Evolutionary conservation across 2,797 vertebrate species (phyloP).

Genomic region (Amazona finschi): DNA sequence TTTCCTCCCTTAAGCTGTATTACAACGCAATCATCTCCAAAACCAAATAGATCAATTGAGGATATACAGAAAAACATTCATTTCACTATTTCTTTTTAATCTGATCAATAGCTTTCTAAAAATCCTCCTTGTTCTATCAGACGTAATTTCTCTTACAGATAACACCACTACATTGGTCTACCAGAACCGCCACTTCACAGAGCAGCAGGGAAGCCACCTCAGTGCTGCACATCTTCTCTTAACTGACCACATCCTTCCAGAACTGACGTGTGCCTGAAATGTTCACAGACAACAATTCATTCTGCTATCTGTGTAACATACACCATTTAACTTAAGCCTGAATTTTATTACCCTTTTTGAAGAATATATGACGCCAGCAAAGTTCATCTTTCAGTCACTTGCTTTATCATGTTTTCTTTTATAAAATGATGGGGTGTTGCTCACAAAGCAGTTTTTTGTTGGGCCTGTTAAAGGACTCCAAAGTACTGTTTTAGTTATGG

Average conservation of each 20-base stretch:
- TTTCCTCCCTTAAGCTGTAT: not conserved
- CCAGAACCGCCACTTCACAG: conserved; percentile 43
- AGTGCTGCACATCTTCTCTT: not conserved
- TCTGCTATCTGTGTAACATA: not conserved
- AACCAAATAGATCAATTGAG: not conserved
- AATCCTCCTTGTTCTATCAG: not conserved
- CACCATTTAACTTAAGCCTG: not conserved
- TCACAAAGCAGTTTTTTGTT: not conserved
- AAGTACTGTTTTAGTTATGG: not conserved
- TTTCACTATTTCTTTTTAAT: not conserved
- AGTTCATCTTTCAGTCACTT: not conserved
- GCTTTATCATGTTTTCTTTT: not conserved
- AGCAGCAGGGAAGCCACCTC: conserved; percentile 1
- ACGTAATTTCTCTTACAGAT: not conserved
- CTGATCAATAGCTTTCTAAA: not conserved
- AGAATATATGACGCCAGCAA: not conserved
- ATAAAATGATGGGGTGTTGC: not conserved
- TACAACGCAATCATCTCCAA: not conserved
- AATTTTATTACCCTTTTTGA: not conserved
- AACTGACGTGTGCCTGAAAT: not conserved
- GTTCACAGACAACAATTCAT: not conserved
- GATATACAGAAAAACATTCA: not conserved
- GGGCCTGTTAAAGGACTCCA: not conserved
- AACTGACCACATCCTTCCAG: conserved; percentile 26
- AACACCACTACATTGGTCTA: not conserved